Conservation (phyloP, 2,888 invertebrate genomes). For the Cataglyphis livida region DNA sequence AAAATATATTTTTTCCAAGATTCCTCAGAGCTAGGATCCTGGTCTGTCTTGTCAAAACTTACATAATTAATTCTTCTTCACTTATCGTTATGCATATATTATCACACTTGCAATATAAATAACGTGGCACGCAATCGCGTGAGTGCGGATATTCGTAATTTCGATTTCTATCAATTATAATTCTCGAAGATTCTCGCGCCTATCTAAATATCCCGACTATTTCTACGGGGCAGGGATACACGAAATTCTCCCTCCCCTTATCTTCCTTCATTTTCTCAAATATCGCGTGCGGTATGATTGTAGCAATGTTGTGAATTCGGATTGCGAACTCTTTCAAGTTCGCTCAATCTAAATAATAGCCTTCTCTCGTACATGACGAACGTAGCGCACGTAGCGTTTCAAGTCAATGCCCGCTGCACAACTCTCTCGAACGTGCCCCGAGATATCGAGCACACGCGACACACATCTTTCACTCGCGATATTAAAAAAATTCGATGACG, state of each 20-base stretch:
- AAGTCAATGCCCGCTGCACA: constrained; percentile 49
- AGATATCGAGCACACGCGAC: constrained; percentile 29
- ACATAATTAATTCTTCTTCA: background rate
- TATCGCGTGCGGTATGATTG: constrained; percentile 2
- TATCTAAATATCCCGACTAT: background rate
- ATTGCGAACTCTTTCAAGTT: constrained; percentile 6
- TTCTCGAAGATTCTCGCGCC: background rate
- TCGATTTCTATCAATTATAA: background rate
- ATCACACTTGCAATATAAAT: background rate
- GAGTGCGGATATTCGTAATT: background rate
- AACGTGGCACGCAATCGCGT: constrained; percentile 1
- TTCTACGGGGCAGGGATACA: background rate
- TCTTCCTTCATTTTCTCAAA: background rate
- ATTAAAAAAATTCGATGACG: background rate
- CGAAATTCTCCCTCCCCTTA: background rate
- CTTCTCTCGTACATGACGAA: constrained; percentile 24
- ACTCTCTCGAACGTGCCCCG: constrained; percentile 36
- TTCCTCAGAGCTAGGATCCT: background rate
- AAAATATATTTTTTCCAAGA: background rate
- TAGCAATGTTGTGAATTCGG: background rate
- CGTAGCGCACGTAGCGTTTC: constrained; percentile 12
- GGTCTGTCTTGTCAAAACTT: background rate
- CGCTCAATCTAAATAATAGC: constrained; percentile 33
- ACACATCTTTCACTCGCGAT: constrained; percentile 28
- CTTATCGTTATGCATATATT: background rate